Conservation (phyloP, 2,113 vertebrate genomes). For the Plecotus auritus region DNA sequence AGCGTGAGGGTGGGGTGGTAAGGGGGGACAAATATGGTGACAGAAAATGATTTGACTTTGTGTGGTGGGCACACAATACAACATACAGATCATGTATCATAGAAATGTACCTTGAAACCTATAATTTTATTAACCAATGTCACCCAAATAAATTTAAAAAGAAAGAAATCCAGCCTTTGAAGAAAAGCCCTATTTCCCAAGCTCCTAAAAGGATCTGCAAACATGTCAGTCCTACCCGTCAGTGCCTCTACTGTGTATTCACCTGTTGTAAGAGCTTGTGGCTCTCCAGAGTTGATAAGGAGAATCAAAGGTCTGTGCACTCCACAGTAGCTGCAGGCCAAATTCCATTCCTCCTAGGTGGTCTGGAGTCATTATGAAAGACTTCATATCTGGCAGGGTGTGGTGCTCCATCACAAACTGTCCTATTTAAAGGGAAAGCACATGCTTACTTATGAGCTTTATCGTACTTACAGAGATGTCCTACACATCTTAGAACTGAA, state of each 20-base stretch:
- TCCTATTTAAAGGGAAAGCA: constrained; percentile 78
- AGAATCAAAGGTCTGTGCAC: constrained; percentile 95
- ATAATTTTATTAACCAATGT: background rate
- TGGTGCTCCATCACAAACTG: constrained; percentile 97
- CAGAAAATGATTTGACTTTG: background rate
- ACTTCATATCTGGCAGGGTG: constrained; percentile 93
- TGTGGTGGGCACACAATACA: background rate
- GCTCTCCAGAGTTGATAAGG: constrained; percentile 98
- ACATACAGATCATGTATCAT: background rate
- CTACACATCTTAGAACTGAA: background rate
- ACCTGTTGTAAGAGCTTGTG: constrained; percentile 98
- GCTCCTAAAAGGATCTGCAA: background rate
- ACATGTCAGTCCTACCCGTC: background rate
- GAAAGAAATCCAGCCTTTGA: background rate
- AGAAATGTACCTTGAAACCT: background rate
- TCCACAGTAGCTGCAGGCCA: constrained; percentile 95
- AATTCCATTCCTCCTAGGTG: constrained; percentile 96
- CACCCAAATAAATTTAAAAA: background rate
- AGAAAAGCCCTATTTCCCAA: background rate
- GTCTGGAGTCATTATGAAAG: constrained; percentile 91
- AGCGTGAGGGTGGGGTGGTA: background rate
- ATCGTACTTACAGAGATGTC: background rate
- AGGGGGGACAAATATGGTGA: background rate
- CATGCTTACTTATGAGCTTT: background rate
- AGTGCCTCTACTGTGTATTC: background rate